Evolutionary conservation across 2,888 invertebrate species (phyloP), one percentile per base, ranked within the genome.

Genomic region (Bhutanitis thaidina): DNA sequence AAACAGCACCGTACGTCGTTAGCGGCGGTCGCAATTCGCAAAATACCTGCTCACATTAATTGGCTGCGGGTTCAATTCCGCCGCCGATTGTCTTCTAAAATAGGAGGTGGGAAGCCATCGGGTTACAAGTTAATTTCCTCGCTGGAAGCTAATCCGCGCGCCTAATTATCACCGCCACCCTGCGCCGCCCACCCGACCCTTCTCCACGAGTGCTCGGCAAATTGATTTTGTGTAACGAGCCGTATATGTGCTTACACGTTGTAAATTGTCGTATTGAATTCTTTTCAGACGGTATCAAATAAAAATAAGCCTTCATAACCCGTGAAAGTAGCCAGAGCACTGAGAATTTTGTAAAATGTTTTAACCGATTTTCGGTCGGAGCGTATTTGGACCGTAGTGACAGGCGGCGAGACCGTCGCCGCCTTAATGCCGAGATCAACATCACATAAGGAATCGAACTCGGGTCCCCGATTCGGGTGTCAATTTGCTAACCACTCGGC

Each of bases 61-160:
- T 56, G 52, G 44, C 51, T 35, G 7, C 45, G 54, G 51, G 41
- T 56, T 59, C 58, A 60, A 60, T 64, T 56, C 56, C 55, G 49
- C 52, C 48, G 54, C 49, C 59, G 61, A 67, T 68, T 67, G 69
- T 67, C 65, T 59, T 57, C 64, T 62, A 56, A 64, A 64, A 64
- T 62, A 62, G 58, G 55, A 57, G 54, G 50, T 57, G 51, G 58
- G 61, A 62, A 59, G 61, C 60, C 62, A 71, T 74, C 69, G 61
- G 71, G 74, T 74, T 78, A 79, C 77, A 74, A 81, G 79, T 80
- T 83, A 82, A 86, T 86, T 80, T 78, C 59, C 73, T 70, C 72
- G 73, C 64, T 64, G 65, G 73, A 70, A 70, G 72, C 77, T 83
- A 83, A 85, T 84, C 83, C 81, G 62, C 67, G 68, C 67, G 72